Base-by-base conservation (phyloP, 2,797 vertebrate genomes). In the Prionace glauca region DNA sequence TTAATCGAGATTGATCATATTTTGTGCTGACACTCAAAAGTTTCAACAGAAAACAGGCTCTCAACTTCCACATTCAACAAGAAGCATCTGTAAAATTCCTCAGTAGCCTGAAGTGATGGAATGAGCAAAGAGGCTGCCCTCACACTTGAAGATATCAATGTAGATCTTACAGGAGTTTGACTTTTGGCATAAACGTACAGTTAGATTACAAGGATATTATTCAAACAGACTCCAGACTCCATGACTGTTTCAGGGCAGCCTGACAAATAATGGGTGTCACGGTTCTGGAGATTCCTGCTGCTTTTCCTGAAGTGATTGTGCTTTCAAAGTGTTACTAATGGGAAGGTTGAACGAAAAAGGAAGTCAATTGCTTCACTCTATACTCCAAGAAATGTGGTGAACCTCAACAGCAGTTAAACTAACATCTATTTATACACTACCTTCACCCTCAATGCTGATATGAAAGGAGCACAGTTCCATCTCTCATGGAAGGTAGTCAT, bases 1-100 rank as follows among this genome's bases (percentile, higher is more conserved):
- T 72, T 95, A 95, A 95, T 95, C 69, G 32, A 56, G 72, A 95
- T 95, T 77, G 69, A 95, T 95, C 71, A 95, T 77, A 77, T 95
- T 74, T 95, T 95, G 41, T 95, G 93, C 77, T 72, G 93, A 95
- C 8, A 22, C 93, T 77, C 22, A 72, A 77, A 92, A 92, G 62
- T 92, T 69, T 41, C 69, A 69, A 24, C 67, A 20, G 69, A 56
- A 95, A 56, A 95, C 69, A 95, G 93, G 45, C 26, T 95, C 56
- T 32, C 26, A 95, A 77, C 93, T 77, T 92, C 90, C 90, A 92
- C 69, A 92, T 92, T 92, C 60, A 69, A 92, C 71, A 72, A 56
- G 29, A 77, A 56, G 12, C 26, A 95, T 20, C 71, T 45, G 5
- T n/a, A 24, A 77, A 95, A 95, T 95, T 56, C 69, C 71, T 95